Percentiles rank a stretch among this genome's conserved stretches.
phyloP scores from a whole-genome alignment of 2,113 vertebrate species.

The Irena cyanogastra region DNA sequence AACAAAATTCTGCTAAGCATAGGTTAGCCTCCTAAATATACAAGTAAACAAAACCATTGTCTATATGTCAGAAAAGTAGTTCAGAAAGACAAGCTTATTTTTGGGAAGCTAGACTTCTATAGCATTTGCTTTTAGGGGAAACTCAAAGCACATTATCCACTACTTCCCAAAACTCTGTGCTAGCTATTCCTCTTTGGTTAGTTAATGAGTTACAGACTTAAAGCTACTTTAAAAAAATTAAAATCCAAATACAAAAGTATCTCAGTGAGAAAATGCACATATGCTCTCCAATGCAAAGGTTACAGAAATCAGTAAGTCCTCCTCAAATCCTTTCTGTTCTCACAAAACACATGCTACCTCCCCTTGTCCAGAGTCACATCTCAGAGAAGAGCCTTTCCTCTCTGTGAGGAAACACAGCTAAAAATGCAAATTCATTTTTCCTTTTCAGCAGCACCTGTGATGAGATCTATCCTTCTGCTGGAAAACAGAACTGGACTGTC shows the following conservation, averaged over 20 bases:
- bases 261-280: neutral
- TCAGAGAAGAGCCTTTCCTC: neutral
- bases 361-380: neutral
- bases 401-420: neutral
- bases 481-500: neutral
- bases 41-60: neutral
- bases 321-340: neutral
- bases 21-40: conserved; percentile 7
- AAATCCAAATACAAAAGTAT: neutral
- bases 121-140: neutral
- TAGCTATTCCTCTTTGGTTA: conserved; percentile 12
- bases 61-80: neutral
- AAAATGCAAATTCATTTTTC: neutral
- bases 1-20: conserved; percentile 18
- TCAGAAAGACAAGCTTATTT: neutral
- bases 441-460: neutral
- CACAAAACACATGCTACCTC: rapidly evolving
- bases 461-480: neutral
- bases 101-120: neutral
- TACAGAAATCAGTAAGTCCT: neutral
- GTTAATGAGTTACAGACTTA: neutral
- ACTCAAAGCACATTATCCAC: neutral
- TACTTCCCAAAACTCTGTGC: neutral
- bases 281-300: neutral
- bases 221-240: neutral